Evolutionary conservation across 2,113 vertebrate species (phyloP).

Genomic region (Larimichthys polyactis): DNA sequence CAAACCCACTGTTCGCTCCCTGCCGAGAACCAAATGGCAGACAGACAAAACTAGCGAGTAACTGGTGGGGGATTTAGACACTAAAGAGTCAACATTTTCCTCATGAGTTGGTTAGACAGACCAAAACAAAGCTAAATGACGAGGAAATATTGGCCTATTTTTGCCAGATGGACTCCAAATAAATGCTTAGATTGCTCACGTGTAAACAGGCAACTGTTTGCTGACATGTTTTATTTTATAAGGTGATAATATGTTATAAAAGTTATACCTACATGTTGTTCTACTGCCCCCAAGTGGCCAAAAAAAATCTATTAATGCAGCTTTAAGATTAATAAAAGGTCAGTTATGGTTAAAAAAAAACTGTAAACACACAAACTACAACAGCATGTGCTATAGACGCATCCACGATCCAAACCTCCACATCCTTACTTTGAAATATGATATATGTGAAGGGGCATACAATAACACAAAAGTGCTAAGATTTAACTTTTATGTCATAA

Average conservation of each 20-base stretch:
- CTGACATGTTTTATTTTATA: not conserved
- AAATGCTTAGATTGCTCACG: not conserved
- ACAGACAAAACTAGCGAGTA: not conserved
- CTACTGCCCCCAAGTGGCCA: not conserved
- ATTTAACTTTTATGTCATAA: not conserved
- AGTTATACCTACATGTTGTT: not conserved
- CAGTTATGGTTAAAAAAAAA: not conserved
- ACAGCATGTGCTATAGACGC: fast-evolving
- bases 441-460: no score
- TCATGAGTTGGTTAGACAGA: not conserved
- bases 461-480: not conserved
- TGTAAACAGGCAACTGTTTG: not conserved
- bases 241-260: not conserved
- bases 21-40: not conserved
- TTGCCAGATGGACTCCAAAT: not conserved
- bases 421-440: not conserved
- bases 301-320: not conserved
- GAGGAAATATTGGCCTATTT: not conserved
- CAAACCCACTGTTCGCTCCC: not conserved
- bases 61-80: no score
- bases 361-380: not conserved
- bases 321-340: not conserved
- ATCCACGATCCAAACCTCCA: not conserved
- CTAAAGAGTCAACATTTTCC: not conserved
- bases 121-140: not conserved